phyloP scores from a whole-genome alignment of 2,888 invertebrate species.

The Abrostola triplasia region DNA sequence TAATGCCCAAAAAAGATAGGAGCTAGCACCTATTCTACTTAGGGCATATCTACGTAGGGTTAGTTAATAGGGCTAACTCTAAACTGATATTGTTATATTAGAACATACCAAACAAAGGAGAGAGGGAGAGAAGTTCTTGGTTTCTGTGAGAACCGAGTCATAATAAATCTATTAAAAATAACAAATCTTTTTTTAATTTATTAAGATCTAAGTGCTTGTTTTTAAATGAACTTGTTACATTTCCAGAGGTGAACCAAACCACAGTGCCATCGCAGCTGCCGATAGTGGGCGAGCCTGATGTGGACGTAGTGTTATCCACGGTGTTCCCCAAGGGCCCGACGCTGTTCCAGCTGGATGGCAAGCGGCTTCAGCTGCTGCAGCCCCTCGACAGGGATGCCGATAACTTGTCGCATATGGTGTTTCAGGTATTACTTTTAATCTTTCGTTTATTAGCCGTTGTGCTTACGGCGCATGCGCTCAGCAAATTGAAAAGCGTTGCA shows the following conservation, averaged over 20 bases:
- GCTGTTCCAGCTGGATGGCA: slow-evolving; percentile 94
- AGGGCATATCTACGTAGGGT: too few species aligned
- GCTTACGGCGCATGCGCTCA: neutral
- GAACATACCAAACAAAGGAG: too few species aligned
- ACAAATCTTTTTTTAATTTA: too few species aligned
- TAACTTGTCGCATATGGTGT: slow-evolving; percentile 95
- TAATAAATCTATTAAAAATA: too few species aligned
- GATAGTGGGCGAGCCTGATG: slow-evolving; percentile 94
- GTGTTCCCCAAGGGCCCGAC: slow-evolving; percentile 94
- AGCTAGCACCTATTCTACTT: too few species aligned
- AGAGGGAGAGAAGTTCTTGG: too few species aligned
- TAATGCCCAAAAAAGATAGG: too few species aligned
- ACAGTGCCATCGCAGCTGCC: slow-evolving; percentile 94
- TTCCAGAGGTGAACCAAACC: slow-evolving; percentile 94
- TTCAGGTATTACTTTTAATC: slow-evolving; percentile 90
- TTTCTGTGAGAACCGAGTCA: too few species aligned
- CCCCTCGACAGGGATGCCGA: slow-evolving; percentile 95
- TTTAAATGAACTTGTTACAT: neutral
- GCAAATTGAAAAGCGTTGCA: neutral
- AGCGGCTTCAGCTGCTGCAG: slow-evolving; percentile 92
- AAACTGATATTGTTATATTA: too few species aligned
- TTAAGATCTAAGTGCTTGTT: too few species aligned
- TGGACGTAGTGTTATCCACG: slow-evolving; percentile 92
- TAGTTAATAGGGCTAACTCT: too few species aligned
- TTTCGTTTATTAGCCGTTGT: neutral